Evolutionary conservation across 2,888 invertebrate species (phyloP), one percentile per base, ranked within the genome.

Genomic region (Drosophila affinis): DNA sequence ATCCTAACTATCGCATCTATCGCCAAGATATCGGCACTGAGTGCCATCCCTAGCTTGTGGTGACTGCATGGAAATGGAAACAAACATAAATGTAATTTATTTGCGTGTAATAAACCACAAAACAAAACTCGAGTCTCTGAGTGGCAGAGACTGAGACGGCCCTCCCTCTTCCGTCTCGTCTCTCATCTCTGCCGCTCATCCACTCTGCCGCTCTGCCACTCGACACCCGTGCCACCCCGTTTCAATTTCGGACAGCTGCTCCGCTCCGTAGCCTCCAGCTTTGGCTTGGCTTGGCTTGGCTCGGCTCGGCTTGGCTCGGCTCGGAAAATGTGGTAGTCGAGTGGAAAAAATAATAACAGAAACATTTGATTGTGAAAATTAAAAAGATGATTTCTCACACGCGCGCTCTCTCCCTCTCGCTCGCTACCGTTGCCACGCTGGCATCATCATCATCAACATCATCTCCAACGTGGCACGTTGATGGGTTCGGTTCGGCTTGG

Each of bases 41-140:
- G 9, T 69, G 18, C 18, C 65, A 67, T 67, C 70, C 29, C 39
- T 45, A 49, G 32, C 9, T 4, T 3, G n/a, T 54, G 59, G 9
- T 29, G 9, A 69, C 49, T 69, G 69, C 70, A 54, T 47, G 78
- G 61, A 69, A 85, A 77, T 79, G 86, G 75, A 74, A 81, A 76
- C 82, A 79, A 87, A 79, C 87, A 85, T 78, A 78, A 85, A 87
- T 87, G 73, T 82, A 88, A 85, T 85, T 88, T 88, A 89, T 85
- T 85, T 87, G 85, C 89, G 88, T 87, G 79, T 85, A 85, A 89
- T 88, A 88, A 89, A 85, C 89, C 89, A 78, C 89, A 88, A 79
- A 79, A 70, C 73, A 81, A 79, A 87, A 77, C 79, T 65, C 77
- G 62, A 71, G 61, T 65, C 57, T 55, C 64, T 46, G 62, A 71